Conservation (phyloP, 2,113 vertebrate genomes). For the Cichladusa arquata region DNA sequence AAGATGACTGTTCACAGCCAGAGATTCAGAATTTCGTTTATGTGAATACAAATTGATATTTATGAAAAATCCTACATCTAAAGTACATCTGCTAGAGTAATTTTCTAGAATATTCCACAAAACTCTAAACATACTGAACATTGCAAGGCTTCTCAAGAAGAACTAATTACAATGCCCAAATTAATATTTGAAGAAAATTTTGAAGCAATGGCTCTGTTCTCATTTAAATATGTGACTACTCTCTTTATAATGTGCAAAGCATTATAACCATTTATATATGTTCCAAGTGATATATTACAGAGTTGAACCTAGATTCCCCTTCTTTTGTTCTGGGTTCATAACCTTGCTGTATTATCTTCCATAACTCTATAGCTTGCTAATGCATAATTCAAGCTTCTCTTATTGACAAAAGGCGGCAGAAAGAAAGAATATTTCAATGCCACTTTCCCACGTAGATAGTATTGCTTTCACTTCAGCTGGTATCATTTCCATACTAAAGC, state of each 20-base stretch:
- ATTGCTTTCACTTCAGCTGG: slow-evolving; percentile 29
- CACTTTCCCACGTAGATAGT: not conserved
- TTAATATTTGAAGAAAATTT: slow-evolving; percentile 51
- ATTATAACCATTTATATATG: slow-evolving; percentile 41
- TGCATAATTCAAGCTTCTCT: slow-evolving; percentile 68
- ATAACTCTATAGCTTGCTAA: slow-evolving; percentile 57
- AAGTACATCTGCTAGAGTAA: not conserved
- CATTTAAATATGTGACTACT: slow-evolving; percentile 46
- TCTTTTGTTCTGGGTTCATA: slow-evolving; percentile 66
- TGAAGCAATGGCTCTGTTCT: slow-evolving; percentile 3
- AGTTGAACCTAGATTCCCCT: slow-evolving; percentile 57
- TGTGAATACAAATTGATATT: not conserved
- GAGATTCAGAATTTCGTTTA: slow-evolving; percentile 4
- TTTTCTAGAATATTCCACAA: slow-evolving; percentile 31
- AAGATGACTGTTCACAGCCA: not conserved
- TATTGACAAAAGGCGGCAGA: slow-evolving; percentile 47
- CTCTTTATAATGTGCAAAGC: slow-evolving; percentile 32
- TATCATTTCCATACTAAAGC: slow-evolving; percentile 25
- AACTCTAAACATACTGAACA: slow-evolving; percentile 19
- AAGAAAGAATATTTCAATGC: slow-evolving; percentile 27
- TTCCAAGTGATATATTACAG: slow-evolving; percentile 47
- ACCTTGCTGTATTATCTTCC: slow-evolving; percentile 63
- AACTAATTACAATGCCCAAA: slow-evolving; percentile 51
- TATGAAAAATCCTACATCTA: slow-evolving; percentile 11
- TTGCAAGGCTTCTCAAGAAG: slow-evolving; percentile 37